Evolutionary conservation across 2,113 vertebrate species (phyloP), one percentile per base, ranked within the genome.

Genomic region (Gobio gobio): DNA sequence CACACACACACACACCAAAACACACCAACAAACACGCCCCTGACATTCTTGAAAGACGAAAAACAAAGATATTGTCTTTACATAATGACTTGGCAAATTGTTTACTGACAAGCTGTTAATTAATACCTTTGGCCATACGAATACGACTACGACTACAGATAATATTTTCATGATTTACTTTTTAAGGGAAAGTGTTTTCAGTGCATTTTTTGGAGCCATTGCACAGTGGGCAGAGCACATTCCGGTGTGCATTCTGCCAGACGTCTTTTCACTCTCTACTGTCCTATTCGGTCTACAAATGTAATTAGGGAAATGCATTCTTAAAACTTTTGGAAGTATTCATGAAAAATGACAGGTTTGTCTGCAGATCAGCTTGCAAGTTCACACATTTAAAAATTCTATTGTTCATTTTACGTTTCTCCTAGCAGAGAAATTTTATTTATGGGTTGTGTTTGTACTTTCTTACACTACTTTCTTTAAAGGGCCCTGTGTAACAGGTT

Each of bases 401-500:
- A 58, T 77, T 76, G 33, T 54, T 10, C 5, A 54, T 18, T 40
- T 22, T 70, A 0, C 7, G 2, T 22, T 72, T 72, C 22, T 45
- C 10, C 68, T 10, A 45, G 70, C 51, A 59, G 33, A 78, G 33
- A 47, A 26, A 24, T 36, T 43, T 0, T 5, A 45, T 16, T n/a
- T 78, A 10, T 85, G 51, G 70, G 9, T 51, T 43, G 22, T 79
- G 51, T n/a, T 22, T 40, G 16, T 40, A 14, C 45, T 81, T 43
- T 70, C 9, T 7, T 7, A 40, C 40, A 40, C 6, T 56, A 4
- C 43, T 13, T 74, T 82, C 5, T 76, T 54, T 40, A 36, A 47
- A 58, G 36, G 51, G 78, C 78, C 40, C 63, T 72, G 78, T 73
- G 59, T n/a, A 73, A 84, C 68, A 24, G 66, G 66, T 72, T 83